These are phyloP conservation scores for Podargus strigoides DNA, from an alignment of 2,797 vertebrate genomes.

Conservation along the genomic window DNA sequence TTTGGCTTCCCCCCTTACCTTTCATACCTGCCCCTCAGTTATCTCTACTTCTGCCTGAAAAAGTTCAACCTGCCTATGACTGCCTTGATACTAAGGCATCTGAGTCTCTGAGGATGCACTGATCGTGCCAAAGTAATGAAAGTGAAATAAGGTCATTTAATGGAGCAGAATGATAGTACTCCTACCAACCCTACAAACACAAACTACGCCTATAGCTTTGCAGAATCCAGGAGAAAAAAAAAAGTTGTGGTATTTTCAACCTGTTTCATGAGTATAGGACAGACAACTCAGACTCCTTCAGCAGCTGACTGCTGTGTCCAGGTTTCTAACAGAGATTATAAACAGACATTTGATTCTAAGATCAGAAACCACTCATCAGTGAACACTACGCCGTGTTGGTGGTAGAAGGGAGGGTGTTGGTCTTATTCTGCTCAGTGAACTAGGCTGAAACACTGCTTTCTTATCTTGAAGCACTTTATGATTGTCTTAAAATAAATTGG, in stretches of 20 bases:
- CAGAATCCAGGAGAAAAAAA: neutral
- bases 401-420: neutral
- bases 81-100: neutral
- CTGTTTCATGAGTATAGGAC: neutral
- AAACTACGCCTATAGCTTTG: neutral
- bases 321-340: neutral
- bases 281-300: neutral
- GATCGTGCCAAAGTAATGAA: neutral
- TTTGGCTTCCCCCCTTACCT: neutral
- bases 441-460: neutral
- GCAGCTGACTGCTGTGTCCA: neutral
- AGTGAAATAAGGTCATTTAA: neutral
- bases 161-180: neutral
- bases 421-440: neutral
- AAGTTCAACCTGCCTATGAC: neutral
- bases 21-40: neutral
- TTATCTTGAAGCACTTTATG: neutral
- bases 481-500: constrained; percentile 1
- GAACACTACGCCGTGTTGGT: rapidly evolving
- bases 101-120: neutral
- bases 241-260: neutral
- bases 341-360: no score
- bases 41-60: neutral
- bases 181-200: neutral
- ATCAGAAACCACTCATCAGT: neutral